These are phyloP conservation scores for Lateolabrax maculatus DNA, from an alignment of 2,797 vertebrate species.

Conservation along the genomic window DNA sequence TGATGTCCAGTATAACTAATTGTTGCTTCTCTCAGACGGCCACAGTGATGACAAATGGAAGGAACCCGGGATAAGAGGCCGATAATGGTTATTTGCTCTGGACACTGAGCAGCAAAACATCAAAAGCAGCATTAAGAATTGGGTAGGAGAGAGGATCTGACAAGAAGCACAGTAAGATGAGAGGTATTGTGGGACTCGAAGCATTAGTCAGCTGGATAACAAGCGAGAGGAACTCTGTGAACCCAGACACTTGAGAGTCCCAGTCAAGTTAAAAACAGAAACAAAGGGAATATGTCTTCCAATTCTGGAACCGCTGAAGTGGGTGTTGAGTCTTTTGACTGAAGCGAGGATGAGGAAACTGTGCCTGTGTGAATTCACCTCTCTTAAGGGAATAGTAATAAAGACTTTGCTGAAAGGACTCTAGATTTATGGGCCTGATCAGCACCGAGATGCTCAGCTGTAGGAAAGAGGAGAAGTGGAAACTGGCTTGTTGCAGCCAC, in stretches of 20 bases:
- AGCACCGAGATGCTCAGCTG: conserved; percentile 48
- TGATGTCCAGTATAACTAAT: conserved; percentile 1
- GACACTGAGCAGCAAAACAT: conserved; percentile 32
- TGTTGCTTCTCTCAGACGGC: conserved; percentile 2
- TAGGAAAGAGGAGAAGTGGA: conserved; percentile 35
- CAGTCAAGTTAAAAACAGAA: conserved; percentile 50
- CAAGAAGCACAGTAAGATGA: conserved; percentile 58
- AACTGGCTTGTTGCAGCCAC: conserved; percentile 38
- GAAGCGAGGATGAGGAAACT: conserved; percentile 51
- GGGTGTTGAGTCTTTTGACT: conserved; percentile 61
- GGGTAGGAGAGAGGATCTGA: conserved; percentile 41
- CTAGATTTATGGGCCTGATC: conserved; percentile 62
- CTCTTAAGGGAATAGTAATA: conserved; percentile 26
- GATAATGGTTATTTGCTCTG: conserved; percentile 49
- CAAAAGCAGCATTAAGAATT: conserved; percentile 35
- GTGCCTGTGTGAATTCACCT: conserved; percentile 39
- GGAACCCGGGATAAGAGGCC: conserved; percentile 3
- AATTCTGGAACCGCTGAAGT: conserved; percentile 46
- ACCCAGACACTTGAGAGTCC: conserved; percentile 55
- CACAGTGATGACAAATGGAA: conserved; percentile 15
- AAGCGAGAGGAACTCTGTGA: conserved; percentile 71
- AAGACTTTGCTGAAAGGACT: conserved; percentile 67
- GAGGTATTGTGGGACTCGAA: conserved; percentile 46
- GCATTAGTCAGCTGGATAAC: conserved; percentile 62
- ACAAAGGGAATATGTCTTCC: conserved; percentile 48